phyloP scores from a whole-genome alignment of 2,113 vertebrate genomes.

The Picathartes gymnocephalus region DNA sequence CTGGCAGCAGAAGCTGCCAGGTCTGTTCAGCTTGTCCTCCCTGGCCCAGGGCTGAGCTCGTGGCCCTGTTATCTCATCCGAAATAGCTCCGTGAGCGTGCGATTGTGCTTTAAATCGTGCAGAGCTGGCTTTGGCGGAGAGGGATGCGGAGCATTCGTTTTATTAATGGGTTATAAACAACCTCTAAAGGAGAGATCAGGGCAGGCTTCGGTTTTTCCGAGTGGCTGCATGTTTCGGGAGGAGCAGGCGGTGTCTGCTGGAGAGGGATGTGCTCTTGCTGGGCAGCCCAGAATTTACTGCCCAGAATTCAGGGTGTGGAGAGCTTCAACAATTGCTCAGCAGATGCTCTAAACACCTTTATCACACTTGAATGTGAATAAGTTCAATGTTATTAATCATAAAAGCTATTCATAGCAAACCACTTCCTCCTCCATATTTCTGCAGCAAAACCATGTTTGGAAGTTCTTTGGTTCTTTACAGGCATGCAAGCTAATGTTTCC shows the following conservation, averaged over 20 bases:
- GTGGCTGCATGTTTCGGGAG: background rate
- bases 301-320: background rate
- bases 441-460: background rate
- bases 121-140: background rate
- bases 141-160: background rate
- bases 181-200: background rate
- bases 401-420: background rate
- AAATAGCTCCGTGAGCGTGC: background rate
- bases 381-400: too few relatives aligned
- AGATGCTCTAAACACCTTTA: background rate
- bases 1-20: slow-evolving; percentile 11
- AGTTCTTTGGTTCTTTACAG: background rate
- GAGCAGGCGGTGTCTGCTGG: background rate
- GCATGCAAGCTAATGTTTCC: background rate
- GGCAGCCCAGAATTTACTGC: background rate
- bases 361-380: background rate
- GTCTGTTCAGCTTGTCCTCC: background rate
- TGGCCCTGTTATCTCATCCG: background rate
- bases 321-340: background rate
- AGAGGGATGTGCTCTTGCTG: background rate
- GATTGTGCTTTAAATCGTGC: background rate
- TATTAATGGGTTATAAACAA: background rate
- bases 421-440: background rate
- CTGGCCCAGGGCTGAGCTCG: background rate
- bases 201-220: background rate